Conservation (phyloP, 2,797 vertebrate genomes). For the Fistularia tabacaria region DNA sequence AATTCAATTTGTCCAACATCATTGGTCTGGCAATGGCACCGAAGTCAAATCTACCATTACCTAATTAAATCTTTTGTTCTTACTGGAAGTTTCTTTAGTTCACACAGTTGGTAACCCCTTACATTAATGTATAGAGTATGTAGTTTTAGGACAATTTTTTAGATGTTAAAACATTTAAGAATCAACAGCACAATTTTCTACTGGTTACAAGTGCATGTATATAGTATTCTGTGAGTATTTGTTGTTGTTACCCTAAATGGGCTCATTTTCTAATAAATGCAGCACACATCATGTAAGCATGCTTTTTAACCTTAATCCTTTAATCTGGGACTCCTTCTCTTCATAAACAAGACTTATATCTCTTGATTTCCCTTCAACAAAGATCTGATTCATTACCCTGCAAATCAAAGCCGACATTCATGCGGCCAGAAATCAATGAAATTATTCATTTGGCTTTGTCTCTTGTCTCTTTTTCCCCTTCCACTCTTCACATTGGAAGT, state of each 20-base stretch:
- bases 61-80: too few species aligned
- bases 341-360: conserved; percentile 47
- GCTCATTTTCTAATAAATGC: conserved; percentile 20
- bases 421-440: conserved; percentile 60
- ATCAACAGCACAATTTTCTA: too few species aligned
- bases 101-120: too few species aligned
- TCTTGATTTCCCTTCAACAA: conserved; percentile 53
- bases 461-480: conserved; percentile 27
- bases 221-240: not conserved
- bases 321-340: conserved; percentile 35
- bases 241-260: not conserved
- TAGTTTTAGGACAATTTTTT: too few species aligned
- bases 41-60: too few species aligned
- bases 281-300: conserved; percentile 24
- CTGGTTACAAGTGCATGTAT: too few species aligned
- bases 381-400: conserved; percentile 53
- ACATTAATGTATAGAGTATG: too few species aligned
- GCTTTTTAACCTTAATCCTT: conserved; percentile 26
- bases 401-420: conserved; percentile 71
- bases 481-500: conserved; percentile 16
- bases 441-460: conserved; percentile 58
- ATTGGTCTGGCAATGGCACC: too few species aligned
- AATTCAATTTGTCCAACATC: too few species aligned
- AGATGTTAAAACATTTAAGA: too few species aligned
- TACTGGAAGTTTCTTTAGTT: too few species aligned